Evolutionary conservation across 2,888 invertebrate species (phyloP).

Genomic region (Leucophenga montana): DNA sequence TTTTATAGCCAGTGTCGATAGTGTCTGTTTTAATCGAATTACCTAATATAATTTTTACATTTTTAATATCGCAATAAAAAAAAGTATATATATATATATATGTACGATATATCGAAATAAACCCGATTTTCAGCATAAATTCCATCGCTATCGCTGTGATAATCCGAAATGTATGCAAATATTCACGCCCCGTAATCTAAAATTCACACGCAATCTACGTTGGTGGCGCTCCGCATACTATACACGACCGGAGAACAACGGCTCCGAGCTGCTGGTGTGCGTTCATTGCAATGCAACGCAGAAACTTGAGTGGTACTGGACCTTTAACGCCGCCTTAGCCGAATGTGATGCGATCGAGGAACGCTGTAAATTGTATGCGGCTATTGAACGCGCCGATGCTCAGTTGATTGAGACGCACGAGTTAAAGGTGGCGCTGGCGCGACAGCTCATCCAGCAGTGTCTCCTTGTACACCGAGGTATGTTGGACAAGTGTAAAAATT

Average conservation of each 20-base stretch:
- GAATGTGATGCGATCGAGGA: conserved; percentile 59
- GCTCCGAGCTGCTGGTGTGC: conserved; percentile 53
- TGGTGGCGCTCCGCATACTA: conserved; percentile 59
- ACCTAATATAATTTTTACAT: too few relatives aligned
- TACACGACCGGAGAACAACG: conserved; percentile 51
- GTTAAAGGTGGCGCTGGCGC: conserved; percentile 56
- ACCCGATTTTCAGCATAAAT: conserved; percentile 54
- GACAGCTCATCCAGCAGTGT: conserved; percentile 58
- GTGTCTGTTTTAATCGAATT: too few relatives aligned
- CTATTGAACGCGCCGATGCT: conserved; percentile 54
- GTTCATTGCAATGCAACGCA: conserved; percentile 53
- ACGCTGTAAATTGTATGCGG: conserved; percentile 58
- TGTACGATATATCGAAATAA: too few relatives aligned
- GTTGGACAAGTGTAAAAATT: conserved; percentile 30
- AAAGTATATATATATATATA: not conserved
- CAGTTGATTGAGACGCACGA: conserved; percentile 57
- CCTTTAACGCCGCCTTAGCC: conserved; percentile 52
- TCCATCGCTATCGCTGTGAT: conserved; percentile 65
- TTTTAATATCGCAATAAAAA: too few relatives aligned
- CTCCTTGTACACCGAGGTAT: conserved; percentile 58
- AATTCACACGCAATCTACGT: conserved; percentile 54
- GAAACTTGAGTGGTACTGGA: conserved; percentile 60
- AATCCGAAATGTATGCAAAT: conserved; percentile 61
- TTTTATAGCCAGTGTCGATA: too few relatives aligned
- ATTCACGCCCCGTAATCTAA: conserved; percentile 53